Conservation (phyloP, 2,797 vertebrate species). For the Protosalanx chinensis region DNA sequence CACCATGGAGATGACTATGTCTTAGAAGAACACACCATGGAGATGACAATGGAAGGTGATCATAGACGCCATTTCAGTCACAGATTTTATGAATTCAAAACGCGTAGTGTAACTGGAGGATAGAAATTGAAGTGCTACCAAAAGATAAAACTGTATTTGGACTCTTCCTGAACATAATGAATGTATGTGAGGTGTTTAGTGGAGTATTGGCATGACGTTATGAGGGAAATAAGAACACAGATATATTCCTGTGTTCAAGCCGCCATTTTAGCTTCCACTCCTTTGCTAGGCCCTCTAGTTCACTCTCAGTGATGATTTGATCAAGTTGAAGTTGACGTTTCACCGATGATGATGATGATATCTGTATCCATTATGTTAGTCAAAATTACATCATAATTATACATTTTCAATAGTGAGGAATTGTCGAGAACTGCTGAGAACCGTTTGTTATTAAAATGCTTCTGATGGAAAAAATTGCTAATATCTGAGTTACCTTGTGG, state of each 20-base stretch:
- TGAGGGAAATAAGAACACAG: background rate
- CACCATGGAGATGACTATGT: constrained; percentile 32
- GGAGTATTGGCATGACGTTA: background rate
- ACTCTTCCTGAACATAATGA: background rate
- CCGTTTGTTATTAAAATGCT: too few relatives aligned
- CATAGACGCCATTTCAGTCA: constrained; percentile 24
- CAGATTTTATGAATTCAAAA: constrained; percentile 29
- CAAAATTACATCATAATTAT: background rate
- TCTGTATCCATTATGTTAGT: background rate
- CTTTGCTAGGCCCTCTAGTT: background rate
- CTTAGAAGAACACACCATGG: too few relatives aligned
- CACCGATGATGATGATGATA: too few relatives aligned
- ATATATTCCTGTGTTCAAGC: background rate
- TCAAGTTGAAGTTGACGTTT: background rate
- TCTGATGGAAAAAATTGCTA: too few relatives aligned
- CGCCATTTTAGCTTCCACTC: constrained; percentile 2
- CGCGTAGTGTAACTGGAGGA: constrained; percentile 24
- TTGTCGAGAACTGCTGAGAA: background rate
- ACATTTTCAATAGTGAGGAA: background rate
- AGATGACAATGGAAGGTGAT: background rate
- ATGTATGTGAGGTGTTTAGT: background rate
- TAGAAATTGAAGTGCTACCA: background rate
- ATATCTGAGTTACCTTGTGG: too few relatives aligned
- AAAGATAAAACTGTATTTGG: background rate
- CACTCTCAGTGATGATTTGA: background rate